phyloP scores from a whole-genome alignment of 92 coral and sea anemone genomes.

The Phenganax subtilis region DNA sequence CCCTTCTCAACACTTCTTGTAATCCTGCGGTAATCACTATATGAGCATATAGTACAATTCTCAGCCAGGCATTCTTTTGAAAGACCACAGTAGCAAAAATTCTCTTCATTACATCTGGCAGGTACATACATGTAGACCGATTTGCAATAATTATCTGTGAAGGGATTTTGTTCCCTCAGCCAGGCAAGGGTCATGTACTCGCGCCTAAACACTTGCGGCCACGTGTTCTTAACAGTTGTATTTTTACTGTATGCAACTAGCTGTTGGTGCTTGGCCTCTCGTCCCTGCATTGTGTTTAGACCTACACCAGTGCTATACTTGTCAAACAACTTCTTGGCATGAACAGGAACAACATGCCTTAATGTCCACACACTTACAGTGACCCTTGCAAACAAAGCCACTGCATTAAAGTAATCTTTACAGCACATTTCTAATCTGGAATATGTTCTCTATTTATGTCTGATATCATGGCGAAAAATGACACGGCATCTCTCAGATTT shows the following conservation, averaged over 20 bases:
- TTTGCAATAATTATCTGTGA: conserved; percentile 46
- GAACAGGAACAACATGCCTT: conserved; percentile 6
- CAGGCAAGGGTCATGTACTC: conserved; percentile 57
- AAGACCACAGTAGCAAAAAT: conserved; percentile 57
- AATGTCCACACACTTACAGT: conserved; percentile 23
- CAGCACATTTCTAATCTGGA: neutral
- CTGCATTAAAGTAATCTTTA: conserved; percentile 6
- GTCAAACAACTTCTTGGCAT: conserved; percentile 4
- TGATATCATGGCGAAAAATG: neutral
- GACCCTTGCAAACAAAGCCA: neutral
- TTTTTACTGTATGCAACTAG: neutral
- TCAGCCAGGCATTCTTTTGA: conserved; percentile 31
- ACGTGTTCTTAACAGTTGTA: conserved; percentile 48
- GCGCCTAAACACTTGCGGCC: conserved; percentile 63
- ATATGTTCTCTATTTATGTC: neutral
- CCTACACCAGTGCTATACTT: conserved; percentile 14
- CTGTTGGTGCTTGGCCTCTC: conserved; percentile 16
- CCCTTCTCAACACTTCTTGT: conserved; percentile 23
- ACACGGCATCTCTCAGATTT: conserved; percentile 15
- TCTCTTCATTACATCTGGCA: conserved; percentile 40
- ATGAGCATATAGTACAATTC: conserved; percentile 17
- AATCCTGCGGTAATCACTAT: neutral
- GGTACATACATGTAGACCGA: conserved; percentile 47
- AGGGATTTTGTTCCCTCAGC: conserved; percentile 61
- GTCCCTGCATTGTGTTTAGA: conserved; percentile 23